Evolutionary conservation across 2,113 vertebrate species (phyloP), one percentile per base, ranked within the genome.

Genomic region (Thermophis baileyi): DNA sequence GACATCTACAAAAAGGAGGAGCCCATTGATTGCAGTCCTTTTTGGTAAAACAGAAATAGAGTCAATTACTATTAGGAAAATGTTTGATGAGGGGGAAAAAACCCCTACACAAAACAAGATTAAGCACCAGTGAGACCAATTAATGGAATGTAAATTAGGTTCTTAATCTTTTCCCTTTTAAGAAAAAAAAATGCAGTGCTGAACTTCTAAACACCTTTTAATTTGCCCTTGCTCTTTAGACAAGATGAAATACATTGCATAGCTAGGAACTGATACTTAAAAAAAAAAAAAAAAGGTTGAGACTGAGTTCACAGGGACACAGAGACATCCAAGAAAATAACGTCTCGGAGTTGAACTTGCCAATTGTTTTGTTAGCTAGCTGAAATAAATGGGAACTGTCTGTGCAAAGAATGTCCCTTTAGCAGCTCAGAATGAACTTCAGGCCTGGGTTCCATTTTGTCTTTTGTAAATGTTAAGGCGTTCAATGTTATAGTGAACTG

Each of bases 391-490:
- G 96, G 95, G 96, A 96, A 96, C 95, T 97, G 97, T 97, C 96
- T 96, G 53, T 25, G 92, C 94, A 63, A 0, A 97, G 97, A 98
- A 96, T 97, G 97, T 98, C 97, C 97, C 96, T 97, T 98, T 98
- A 98, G 97, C 97, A 97, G 87, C 96, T 97, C 96, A 96, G 96
- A 98, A 98, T 97, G 97, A 97, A 97, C 97, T 98, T 97, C 95
- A 97, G 97, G 97, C 93, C 97, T 97, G 97, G 96, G 96, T 94
- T 97, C 97, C 94, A 94, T 97, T 98, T 98, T 97, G 96, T 96
- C 97, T 96, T 98, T 98, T 98, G 97, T 98, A 97, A 98, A 94
- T 95, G 95, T 60, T 97, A 97, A 97, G 97, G 97, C 96, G 97
- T 98, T 98, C 97, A 98, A 91, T 0, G 91, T 95, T 97, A 96